phyloP scores from a whole-genome alignment of 2,888 invertebrate species.

The Erannis defoliaria region DNA sequence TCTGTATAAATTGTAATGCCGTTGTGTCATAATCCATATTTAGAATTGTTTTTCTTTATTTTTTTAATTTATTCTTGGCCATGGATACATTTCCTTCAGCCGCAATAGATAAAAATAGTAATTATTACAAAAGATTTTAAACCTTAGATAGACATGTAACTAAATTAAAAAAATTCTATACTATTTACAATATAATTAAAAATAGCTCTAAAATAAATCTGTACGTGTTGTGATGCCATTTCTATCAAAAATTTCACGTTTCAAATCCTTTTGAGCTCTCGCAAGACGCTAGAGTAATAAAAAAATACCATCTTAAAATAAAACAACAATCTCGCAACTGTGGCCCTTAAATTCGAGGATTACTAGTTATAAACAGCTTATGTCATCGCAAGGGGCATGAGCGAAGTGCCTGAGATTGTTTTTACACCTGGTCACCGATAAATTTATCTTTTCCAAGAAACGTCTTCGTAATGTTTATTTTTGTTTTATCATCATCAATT shows the following conservation, averaged over 20 bases:
- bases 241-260: neutral
- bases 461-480: conserved; percentile 53
- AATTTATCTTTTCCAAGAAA: conserved; percentile 53
- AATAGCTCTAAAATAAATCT: too few species aligned
- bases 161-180: too few species aligned
- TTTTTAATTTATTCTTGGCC: too few species aligned
- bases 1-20: neutral
- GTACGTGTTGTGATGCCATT: neutral
- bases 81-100: too few species aligned
- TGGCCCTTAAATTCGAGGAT: conserved; percentile 18
- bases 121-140: too few species aligned
- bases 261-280: neutral
- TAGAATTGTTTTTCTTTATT: too few species aligned
- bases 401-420: conserved; percentile 35
- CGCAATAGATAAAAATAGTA: too few species aligned
- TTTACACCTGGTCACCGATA: conserved; percentile 50
- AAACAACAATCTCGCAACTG: conserved; percentile 4
- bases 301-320: neutral
- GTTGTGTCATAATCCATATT: neutral
- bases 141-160: too few species aligned
- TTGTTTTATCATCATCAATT: conserved; percentile 36
- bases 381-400: conserved; percentile 21
- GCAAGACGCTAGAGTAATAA: conserved; percentile 8
- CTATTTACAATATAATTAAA: too few species aligned
- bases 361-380: conserved; percentile 10